Percentiles rank a stretch among this genome's conserved stretches.
These are phyloP conservation scores for Heliopora coerulea DNA, from an alignment of 92 coral and sea anemone species.

Conservation along the genomic window DNA sequence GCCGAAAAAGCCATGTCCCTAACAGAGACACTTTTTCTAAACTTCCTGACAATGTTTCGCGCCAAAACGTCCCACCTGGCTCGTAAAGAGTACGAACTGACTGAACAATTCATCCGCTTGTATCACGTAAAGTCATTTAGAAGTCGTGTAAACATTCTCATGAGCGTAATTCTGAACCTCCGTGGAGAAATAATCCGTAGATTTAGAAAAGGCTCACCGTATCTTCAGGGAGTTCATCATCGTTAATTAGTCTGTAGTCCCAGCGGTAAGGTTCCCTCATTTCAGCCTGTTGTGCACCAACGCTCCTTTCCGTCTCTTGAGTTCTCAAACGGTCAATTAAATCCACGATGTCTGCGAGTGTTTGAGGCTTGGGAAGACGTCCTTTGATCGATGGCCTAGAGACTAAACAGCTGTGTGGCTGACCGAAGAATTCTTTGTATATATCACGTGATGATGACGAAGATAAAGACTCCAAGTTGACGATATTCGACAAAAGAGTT, in stretches of 20 bases:
- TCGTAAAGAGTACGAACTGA: no score
- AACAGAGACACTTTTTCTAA: no score
- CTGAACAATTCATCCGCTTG: no score
- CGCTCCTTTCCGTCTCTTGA: slow-evolving; percentile 29
- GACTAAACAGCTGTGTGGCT: slow-evolving; percentile 67
- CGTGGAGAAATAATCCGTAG: no score
- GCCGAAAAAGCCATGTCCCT: no score
- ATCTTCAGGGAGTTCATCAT: slow-evolving; percentile 36
- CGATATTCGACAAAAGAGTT: slow-evolving; percentile 17
- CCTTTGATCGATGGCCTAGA: slow-evolving; percentile 51
- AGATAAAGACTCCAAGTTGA: slow-evolving; percentile 30
- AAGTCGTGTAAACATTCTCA: no score
- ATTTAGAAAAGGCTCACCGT: slow-evolving; percentile 42
- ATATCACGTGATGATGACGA: slow-evolving; percentile 58
- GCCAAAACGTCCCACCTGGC: no score
- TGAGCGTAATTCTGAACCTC: no score
- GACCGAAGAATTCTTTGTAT: slow-evolving; percentile 80
- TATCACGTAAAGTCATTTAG: no score
- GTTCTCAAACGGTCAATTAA: slow-evolving; percentile 37
- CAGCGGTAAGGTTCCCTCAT: slow-evolving; percentile 57
- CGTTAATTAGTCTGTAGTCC: slow-evolving; percentile 56
- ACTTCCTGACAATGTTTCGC: no score
- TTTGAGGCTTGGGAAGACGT: slow-evolving; percentile 52
- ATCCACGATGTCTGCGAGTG: slow-evolving; percentile 58
- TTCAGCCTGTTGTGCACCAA: no score